Evolutionary conservation across 2,888 invertebrate genomes (phyloP).

Genomic region (Pandemis cinnamomeana): DNA sequence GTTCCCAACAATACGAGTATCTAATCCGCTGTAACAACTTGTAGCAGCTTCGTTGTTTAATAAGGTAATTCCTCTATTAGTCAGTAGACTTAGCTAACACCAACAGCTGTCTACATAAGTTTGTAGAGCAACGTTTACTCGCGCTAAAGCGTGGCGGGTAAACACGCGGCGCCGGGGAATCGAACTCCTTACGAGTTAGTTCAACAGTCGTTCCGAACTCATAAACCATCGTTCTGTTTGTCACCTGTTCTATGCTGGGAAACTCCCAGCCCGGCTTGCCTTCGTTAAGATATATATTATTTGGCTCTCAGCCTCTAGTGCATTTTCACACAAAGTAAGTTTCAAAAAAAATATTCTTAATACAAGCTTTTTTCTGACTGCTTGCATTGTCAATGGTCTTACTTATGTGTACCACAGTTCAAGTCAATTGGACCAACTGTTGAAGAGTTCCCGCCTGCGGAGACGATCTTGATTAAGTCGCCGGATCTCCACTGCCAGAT

Average conservation of each 20-base stretch:
- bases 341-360: background rate
- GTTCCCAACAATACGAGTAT: background rate
- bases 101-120: constrained; percentile 25
- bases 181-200: constrained; percentile 16
- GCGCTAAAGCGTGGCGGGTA: constrained; percentile 5
- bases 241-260: background rate
- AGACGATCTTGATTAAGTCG: too few relatives aligned
- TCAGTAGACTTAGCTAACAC: constrained; percentile 9
- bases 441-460: too few relatives aligned
- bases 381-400: too few relatives aligned
- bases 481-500: too few relatives aligned
- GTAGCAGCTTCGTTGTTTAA: background rate
- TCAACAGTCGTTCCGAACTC: constrained; percentile 12
- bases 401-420: too few relatives aligned
- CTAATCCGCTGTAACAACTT: background rate
- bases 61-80: constrained; percentile 34
- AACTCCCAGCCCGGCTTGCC: background rate
- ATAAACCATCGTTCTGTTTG: constrained; percentile 2
- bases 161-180: constrained; percentile 12
- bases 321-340: background rate
- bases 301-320: background rate
- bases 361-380: too few relatives aligned
- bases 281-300: background rate
- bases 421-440: too few relatives aligned
- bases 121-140: constrained; percentile 18